Conservation (phyloP, 2,113 vertebrate genomes). For the Amphilophus citrinellus region DNA sequence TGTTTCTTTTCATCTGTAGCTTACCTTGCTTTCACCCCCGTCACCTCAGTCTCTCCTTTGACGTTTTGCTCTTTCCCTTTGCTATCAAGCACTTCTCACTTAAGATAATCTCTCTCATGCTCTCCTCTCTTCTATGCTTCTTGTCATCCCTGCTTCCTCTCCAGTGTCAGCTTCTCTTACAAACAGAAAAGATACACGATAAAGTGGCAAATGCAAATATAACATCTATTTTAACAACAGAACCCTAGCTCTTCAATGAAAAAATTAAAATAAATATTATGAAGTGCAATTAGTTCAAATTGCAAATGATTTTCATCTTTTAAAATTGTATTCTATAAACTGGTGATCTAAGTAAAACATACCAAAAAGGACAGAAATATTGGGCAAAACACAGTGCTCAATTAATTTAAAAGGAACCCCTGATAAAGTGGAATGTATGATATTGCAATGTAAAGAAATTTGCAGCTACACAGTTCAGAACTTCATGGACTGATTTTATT, state of each 20-base stretch:
- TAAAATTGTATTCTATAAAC: not conserved
- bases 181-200: not conserved
- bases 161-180: not conserved
- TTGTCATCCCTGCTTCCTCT: not conserved
- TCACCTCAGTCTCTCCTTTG: not conserved
- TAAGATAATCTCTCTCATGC: conserved; percentile 10
- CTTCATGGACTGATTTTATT: not conserved
- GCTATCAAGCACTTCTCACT: conserved; percentile 38
- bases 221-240: not conserved
- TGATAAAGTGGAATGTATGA: too few species aligned
- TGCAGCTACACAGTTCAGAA: not conserved
- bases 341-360: not conserved
- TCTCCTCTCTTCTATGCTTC: not conserved
- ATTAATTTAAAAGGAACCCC: not conserved
- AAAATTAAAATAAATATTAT: not conserved
- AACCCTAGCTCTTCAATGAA: not conserved
- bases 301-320: not conserved
- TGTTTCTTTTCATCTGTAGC: not conserved
- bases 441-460: not conserved
- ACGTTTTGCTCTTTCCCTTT: not conserved
- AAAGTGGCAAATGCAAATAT: not conserved
- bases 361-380: not conserved
- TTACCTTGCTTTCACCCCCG: conserved; percentile 26
- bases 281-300: not conserved
- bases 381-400: not conserved